Evolutionary conservation across 2,888 invertebrate species (phyloP).

Genomic region (Amorpha juglandis): DNA sequence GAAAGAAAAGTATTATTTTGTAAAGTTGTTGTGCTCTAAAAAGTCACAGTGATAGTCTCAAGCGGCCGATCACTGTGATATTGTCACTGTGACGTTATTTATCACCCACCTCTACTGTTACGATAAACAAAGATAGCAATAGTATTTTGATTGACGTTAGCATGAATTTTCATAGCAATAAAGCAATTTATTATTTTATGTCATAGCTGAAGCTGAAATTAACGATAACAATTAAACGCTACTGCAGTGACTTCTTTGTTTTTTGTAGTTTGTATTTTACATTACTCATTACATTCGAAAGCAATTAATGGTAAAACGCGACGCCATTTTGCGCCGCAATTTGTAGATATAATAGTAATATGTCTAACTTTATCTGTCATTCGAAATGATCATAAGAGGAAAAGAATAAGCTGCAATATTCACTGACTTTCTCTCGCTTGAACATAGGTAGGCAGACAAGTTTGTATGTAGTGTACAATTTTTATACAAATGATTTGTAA

Average conservation of each 20-base stretch:
- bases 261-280: neutral
- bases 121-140: neutral
- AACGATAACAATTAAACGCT: neutral
- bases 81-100: too few species aligned
- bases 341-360: conserved; percentile 55
- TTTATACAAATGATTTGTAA: conserved; percentile 80
- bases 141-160: neutral
- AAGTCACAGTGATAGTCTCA: too few species aligned
- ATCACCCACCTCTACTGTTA: neutral
- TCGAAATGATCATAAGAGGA: conserved; percentile 44
- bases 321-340: conserved; percentile 79
- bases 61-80: too few species aligned
- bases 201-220: neutral
- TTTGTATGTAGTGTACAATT: conserved; percentile 57
- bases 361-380: conserved; percentile 65
- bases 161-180: neutral
- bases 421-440: conserved; percentile 72
- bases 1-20: too few species aligned
- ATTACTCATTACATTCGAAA: conserved; percentile 18
- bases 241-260: neutral
- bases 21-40: too few species aligned
- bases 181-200: neutral
- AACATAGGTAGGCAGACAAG: conserved; percentile 41
- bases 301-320: conserved; percentile 40
- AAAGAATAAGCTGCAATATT: conserved; percentile 64